A percentile compares a stretch with the other conserved stretches of the same genome.
Conservation (phyloP, 2,888 invertebrate species). For the Eristalis intricaria region DNA sequence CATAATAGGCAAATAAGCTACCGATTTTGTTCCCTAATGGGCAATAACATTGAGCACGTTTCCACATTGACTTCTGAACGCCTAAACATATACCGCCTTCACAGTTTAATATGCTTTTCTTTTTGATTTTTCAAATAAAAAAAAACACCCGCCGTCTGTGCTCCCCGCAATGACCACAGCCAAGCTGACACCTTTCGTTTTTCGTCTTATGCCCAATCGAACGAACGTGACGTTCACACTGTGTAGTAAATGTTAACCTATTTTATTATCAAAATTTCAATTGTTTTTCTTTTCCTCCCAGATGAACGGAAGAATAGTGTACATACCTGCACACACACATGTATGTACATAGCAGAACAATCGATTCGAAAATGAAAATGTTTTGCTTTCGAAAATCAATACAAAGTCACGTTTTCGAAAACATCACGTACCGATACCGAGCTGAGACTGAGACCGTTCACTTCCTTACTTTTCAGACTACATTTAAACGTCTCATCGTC, state of each 20-base stretch:
- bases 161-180: conserved; percentile 54
- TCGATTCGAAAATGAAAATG: conserved; percentile 65
- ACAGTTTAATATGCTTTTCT: background rate
- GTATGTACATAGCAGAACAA: conserved; percentile 22
- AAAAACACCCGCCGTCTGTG: conserved; percentile 1
- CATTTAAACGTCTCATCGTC: background rate
- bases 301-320: background rate
- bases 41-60: background rate
- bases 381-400: conserved; percentile 78
- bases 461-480: conserved; percentile 1
- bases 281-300: conserved; percentile 41
- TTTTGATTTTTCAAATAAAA: conserved; percentile 9
- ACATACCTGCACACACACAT: background rate
- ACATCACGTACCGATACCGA: conserved; percentile 77
- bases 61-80: conserved; percentile 31
- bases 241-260: conserved; percentile 72
- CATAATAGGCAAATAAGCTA: conserved; percentile 51
- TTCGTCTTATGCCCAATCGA: conserved; percentile 21
- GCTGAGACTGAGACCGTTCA: conserved; percentile 3
- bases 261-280: conserved; percentile 69
- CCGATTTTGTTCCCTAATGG: background rate
- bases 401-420: conserved; percentile 81
- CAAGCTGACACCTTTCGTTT: conserved; percentile 72
- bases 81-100: background rate
- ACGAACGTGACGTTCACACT: conserved; percentile 63